Evolutionary conservation across 1,140 invertebrate species (phyloP).

Genomic region (Bombus pascuorum): DNA sequence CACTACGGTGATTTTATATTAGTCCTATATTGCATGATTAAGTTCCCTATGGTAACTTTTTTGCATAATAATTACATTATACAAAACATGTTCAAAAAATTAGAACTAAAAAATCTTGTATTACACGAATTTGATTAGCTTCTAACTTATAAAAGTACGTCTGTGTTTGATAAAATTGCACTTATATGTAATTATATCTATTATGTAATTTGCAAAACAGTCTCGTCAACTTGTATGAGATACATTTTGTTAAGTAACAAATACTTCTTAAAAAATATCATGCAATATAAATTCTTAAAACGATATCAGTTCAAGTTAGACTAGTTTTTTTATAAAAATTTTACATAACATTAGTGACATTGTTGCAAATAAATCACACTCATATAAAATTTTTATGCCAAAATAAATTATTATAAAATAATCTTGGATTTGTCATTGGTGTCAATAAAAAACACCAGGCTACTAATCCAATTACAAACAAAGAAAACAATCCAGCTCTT

Average conservation of each 20-base stretch:
- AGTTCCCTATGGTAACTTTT: not conserved
- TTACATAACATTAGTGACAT: conserved; percentile 21
- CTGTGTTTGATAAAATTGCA: conserved; percentile 14
- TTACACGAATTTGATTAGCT: not conserved
- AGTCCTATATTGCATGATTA: conserved; percentile 37
- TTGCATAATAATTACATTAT: conserved; percentile 5
- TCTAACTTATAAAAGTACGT: not conserved
- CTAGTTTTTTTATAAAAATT: conserved; percentile 33
- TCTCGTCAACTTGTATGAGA: not conserved
- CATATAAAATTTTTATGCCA: conserved; percentile 79
- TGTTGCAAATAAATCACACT: conserved; percentile 55
- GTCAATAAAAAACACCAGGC: conserved; percentile 90
- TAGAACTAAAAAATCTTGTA: not conserved
- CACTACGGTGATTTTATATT: conserved; percentile 67
- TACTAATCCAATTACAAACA: conserved; percentile 90
- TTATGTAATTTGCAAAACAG: not conserved
- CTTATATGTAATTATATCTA: not conserved
- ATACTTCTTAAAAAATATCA: conserved; percentile 8
- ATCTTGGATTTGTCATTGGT: conserved; percentile 89
- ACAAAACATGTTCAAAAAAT: not conserved
- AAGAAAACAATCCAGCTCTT: conserved; percentile 84
- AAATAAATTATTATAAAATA: conserved; percentile 89
- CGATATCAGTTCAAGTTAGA: conserved; percentile 15
- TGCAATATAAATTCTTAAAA: conserved; percentile 28
- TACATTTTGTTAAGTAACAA: conserved; percentile 2